Conservation (phyloP, 2,113 vertebrate species). For the Bagarius yarrelli region DNA sequence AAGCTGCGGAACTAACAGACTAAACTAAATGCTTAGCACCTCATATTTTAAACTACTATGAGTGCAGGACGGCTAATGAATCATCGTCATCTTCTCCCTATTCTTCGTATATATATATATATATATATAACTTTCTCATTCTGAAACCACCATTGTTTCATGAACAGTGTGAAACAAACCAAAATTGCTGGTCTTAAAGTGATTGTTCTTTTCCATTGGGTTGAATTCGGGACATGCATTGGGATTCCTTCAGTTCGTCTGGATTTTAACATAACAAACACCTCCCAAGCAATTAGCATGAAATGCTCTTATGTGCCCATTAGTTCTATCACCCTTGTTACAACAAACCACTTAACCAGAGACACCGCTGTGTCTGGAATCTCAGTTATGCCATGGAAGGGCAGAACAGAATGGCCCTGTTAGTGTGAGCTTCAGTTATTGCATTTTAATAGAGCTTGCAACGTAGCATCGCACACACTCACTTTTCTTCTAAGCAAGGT, state of each 20-base stretch:
- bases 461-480: conserved; percentile 54
- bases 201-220: neutral
- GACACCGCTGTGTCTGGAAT: conserved; percentile 34
- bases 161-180: neutral
- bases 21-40: neutral
- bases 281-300: conserved; percentile 19
- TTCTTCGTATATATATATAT: neutral
- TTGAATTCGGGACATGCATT: neutral
- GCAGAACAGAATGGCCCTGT: conserved; percentile 50
- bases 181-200: neutral
- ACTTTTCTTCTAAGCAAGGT: conserved; percentile 61
- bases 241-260: neutral
- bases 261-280: conserved; percentile 4
- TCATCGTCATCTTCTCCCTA: neutral
- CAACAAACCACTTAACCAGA: conserved; percentile 35
- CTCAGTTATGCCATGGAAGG: conserved; percentile 51
- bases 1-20: neutral
- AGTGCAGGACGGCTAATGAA: neutral
- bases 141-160: neutral
- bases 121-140: neutral
- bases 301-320: conserved; percentile 22
- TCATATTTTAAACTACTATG: neutral
- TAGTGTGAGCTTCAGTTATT: conserved; percentile 62
- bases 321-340: neutral
- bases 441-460: conserved; percentile 65